Evolutionary conservation across 1,140 invertebrate species (phyloP).

Genomic region (Hesperophylax magnus): DNA sequence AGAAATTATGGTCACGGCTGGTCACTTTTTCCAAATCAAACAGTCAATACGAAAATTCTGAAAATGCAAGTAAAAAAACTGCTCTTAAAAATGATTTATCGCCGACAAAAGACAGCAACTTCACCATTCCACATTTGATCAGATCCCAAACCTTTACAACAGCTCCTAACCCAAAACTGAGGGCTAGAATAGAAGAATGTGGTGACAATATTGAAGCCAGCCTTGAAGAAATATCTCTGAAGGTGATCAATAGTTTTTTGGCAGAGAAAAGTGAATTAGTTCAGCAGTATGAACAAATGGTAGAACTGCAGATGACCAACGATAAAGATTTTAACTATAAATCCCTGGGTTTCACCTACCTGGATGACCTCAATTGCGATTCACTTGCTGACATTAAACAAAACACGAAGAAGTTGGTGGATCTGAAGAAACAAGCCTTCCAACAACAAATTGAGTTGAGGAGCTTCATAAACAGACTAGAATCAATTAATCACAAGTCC

Average conservation of each 20-base stretch:
- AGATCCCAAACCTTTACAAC: constrained; percentile 76
- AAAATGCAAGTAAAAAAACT: too few relatives aligned
- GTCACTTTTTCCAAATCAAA: constrained; percentile 69
- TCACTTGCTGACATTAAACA: constrained; percentile 76
- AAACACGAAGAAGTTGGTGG: constrained; percentile 75
- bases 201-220: constrained; percentile 74
- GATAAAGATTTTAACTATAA: constrained; percentile 69
- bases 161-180: constrained; percentile 70
- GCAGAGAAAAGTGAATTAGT: constrained; percentile 78
- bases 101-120: constrained; percentile 69
- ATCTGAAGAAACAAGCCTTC: constrained; percentile 74
- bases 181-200: constrained; percentile 66
- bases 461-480: constrained; percentile 62
- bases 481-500: constrained; percentile 50
- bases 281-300: constrained; percentile 77
- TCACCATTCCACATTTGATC: constrained; percentile 59
- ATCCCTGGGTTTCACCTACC: constrained; percentile 78
- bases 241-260: constrained; percentile 78
- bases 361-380: constrained; percentile 74
- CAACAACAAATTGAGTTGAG: constrained; percentile 78
- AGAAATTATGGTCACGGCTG: constrained; percentile 81
- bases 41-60: constrained; percentile 68
- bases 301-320: constrained; percentile 72
- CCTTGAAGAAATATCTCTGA: constrained; percentile 83
- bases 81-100: constrained; percentile 38